Percentiles rank a stretch among this genome's conserved stretches.
Conservation (phyloP, 1,140 invertebrate genomes). For the Apis mellifera region DNA sequence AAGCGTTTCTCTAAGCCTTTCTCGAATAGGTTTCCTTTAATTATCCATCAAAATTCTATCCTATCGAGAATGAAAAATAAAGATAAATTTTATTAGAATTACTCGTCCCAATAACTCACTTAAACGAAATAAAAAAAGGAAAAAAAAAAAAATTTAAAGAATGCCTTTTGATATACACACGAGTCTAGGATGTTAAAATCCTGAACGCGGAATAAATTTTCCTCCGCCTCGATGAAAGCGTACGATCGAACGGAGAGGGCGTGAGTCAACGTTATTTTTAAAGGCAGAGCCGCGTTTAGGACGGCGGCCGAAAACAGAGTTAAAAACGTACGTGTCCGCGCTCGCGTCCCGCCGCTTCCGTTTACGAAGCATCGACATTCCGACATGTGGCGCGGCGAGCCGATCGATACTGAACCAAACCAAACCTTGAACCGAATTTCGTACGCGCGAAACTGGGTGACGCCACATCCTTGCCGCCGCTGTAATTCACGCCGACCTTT, state of each 20-base stretch:
- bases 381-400: conserved; percentile 10
- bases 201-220: not conserved
- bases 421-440: conserved; percentile 70
- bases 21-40: no score
- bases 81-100: no score
- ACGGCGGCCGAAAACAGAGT: not conserved
- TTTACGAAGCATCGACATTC: conserved; percentile 20
- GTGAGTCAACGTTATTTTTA: conserved; percentile 26
- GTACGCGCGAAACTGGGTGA: conserved; percentile 63
- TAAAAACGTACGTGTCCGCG: not conserved
- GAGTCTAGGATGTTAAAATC: no score
- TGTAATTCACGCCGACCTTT: not conserved
- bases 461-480: conserved; percentile 47
- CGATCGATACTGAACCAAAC: conserved; percentile 33
- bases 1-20: no score
- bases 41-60: no score
- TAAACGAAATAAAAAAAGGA: no score
- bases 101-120: no score
- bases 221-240: not conserved
- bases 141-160: no score
- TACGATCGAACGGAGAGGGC: not conserved
- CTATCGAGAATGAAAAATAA: no score
- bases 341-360: conserved; percentile 17
- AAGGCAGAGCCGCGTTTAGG: not conserved
- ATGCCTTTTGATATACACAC: no score